These are phyloP conservation scores for Venturia canescens DNA, from an alignment of 1,140 invertebrate species.

Conservation along the genomic window DNA sequence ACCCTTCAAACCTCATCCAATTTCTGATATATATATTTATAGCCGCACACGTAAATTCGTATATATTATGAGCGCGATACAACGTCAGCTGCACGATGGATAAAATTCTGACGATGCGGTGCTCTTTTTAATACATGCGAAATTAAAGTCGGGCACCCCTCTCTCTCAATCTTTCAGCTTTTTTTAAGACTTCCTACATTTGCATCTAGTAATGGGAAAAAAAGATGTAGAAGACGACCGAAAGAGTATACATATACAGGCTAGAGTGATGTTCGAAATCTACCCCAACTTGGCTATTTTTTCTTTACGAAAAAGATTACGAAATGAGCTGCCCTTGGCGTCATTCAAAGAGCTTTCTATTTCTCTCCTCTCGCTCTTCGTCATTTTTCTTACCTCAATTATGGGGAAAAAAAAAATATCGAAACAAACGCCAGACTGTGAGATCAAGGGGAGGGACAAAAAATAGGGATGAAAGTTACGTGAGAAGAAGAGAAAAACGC, in stretches of 20 bases:
- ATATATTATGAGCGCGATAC: constrained; percentile 58
- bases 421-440: not conserved
- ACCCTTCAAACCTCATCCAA: not conserved
- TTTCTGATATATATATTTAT: constrained; percentile 10
- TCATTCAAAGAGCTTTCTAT: not conserved
- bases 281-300: constrained; percentile 8
- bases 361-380: not conserved
- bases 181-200: constrained; percentile 68
- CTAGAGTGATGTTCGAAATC: not conserved
- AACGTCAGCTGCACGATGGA: constrained; percentile 74
- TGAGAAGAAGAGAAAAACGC: not conserved
- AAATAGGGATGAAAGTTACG: not conserved
- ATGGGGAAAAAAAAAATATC: constrained; percentile 33
- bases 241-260: not conserved
- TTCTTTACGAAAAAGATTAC: constrained; percentile 13
- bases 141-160: constrained; percentile 78
- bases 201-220: constrained; percentile 80
- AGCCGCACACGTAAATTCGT: constrained; percentile 18
- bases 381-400: constrained; percentile 17
- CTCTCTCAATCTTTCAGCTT: not conserved
- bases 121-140: constrained; percentile 79
- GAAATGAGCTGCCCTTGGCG: constrained; percentile 24
- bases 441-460: not conserved
- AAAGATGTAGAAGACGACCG: constrained; percentile 57
- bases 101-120: constrained; percentile 50